These are phyloP conservation scores for Drosophila longiperda DNA, from an alignment of 2,888 invertebrate species.

Conservation along the genomic window DNA sequence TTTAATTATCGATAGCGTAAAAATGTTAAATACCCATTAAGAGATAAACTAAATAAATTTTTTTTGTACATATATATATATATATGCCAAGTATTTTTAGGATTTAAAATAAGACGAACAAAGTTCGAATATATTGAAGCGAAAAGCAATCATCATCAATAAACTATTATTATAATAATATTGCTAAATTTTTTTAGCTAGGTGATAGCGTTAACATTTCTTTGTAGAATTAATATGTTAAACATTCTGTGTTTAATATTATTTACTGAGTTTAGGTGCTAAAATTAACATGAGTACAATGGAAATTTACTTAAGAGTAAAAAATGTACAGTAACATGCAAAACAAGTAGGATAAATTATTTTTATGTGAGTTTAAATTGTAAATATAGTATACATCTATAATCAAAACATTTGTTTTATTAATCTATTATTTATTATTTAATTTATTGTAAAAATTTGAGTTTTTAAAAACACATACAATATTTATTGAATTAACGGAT, in stretches of 20 bases:
- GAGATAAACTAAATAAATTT: constrained; percentile 40
- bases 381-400: not conserved
- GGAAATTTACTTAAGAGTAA: too few species aligned
- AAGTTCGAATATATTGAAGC: constrained; percentile 1
- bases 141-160: not conserved
- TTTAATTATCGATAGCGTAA: constrained; percentile 59
- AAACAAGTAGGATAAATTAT: not conserved
- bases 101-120: not conserved
- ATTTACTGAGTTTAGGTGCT: not conserved
- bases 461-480: not conserved
- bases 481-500: too few species aligned
- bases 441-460: not conserved
- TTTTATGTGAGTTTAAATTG: too few species aligned
- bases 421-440: not conserved
- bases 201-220: not conserved
- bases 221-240: not conserved
- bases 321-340: not conserved
- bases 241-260: not conserved
- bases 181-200: not conserved
- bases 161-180: not conserved
- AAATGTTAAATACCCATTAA: constrained; percentile 47
- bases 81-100: not conserved
- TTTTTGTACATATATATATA: not conserved
- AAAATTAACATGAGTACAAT: not conserved
- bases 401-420: not conserved